A percentile compares a stretch with the other conserved stretches of the same genome.
Evolutionary conservation across 2,888 invertebrate genomes (phyloP).

Genomic region (Drosophila borborema): DNA sequence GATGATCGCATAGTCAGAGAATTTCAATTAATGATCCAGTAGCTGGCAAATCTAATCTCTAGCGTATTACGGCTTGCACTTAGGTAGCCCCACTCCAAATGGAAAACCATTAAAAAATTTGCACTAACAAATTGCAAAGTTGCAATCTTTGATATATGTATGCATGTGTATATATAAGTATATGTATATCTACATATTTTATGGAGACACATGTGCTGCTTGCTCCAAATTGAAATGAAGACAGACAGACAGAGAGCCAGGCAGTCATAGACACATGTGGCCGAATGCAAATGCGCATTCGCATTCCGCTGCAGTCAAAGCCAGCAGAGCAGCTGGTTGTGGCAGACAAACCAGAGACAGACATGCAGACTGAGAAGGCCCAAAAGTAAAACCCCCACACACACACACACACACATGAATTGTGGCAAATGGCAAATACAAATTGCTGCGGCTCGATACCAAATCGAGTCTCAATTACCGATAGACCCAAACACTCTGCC

Average conservation of each 20-base stretch:
- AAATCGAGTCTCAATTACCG: constrained; percentile 77
- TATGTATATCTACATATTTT: constrained; percentile 16
- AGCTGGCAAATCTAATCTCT: constrained; percentile 40
- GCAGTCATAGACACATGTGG: constrained; percentile 60
- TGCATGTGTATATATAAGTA: background rate
- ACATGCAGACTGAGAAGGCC: background rate
- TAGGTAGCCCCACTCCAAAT: constrained; percentile 29
- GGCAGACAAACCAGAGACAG: constrained; percentile 52
- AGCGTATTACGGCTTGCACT: constrained; percentile 30
- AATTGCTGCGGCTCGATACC: constrained; percentile 72
- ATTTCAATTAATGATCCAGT: constrained; percentile 44
- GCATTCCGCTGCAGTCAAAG: constrained; percentile 61
- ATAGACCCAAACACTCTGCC: constrained; percentile 42
- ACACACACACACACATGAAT: background rate
- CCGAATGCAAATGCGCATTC: constrained; percentile 76
- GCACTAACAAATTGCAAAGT: constrained; percentile 55
- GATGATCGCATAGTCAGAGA: constrained; percentile 36
- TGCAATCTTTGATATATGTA: constrained; percentile 40
- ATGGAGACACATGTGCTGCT: constrained; percentile 36
- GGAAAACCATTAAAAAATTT: constrained; percentile 53
- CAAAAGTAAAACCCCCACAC: constrained; percentile 23
- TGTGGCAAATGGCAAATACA: constrained; percentile 60
- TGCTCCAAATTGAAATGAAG: constrained; percentile 45
- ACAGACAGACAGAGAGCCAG: constrained; percentile 2
- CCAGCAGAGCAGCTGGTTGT: constrained; percentile 55